phyloP scores from a whole-genome alignment of 2,113 vertebrate genomes.

The Nematolebias whitei region DNA sequence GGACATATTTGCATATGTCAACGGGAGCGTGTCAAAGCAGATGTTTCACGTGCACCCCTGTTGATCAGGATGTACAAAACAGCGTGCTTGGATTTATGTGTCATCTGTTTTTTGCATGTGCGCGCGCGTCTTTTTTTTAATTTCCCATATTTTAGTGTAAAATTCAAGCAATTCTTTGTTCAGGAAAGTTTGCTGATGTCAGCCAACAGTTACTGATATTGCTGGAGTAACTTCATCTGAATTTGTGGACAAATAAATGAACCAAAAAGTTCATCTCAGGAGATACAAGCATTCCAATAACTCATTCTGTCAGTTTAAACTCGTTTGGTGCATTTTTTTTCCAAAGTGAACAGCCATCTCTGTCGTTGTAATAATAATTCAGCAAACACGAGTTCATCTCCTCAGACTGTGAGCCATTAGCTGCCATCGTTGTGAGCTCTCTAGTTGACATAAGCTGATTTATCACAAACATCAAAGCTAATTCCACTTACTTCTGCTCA shows the following conservation, averaged over 20 bases:
- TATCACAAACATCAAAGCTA: conserved; percentile 63
- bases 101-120: no score
- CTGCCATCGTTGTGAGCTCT: conserved; percentile 20
- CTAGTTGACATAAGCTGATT: conserved; percentile 56
- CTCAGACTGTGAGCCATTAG: conserved; percentile 47
- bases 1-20: no score
- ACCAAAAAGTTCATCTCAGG: neutral
- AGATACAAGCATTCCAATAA: neutral
- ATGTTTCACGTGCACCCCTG: no score
- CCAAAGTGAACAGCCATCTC: neutral
- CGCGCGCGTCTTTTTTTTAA: no score
- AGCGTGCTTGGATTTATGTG: no score
- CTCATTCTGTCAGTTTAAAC: neutral
- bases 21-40: no score
- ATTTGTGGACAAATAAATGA: neutral
- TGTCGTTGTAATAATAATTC: conserved; percentile 7
- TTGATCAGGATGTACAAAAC: no score
- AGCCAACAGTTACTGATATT: neutral
- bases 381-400: conserved; percentile 41
- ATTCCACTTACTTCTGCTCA: conserved; percentile 59
- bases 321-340: neutral
- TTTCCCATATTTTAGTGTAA: no score
- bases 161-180: no score
- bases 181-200: neutral
- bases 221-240: neutral